Percentiles rank a stretch among this genome's conserved stretches.
Conservation (phyloP, 2,888 invertebrate genomes). For the Acanthoscelides obtectus region DNA sequence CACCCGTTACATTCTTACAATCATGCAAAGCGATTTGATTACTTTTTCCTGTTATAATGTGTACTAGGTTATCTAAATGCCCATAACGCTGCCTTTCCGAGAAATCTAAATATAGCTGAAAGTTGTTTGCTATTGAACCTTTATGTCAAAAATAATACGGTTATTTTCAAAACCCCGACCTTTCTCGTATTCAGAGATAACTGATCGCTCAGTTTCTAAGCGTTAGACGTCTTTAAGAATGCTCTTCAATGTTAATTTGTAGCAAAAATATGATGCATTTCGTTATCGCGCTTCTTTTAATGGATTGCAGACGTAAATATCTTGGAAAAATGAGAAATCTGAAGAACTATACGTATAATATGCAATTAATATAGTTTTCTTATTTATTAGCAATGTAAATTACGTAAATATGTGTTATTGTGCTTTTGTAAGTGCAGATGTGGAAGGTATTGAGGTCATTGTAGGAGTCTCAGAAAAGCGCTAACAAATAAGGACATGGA, state of each 20-base stretch:
- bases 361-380: neutral
- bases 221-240: neutral
- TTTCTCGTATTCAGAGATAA: neutral
- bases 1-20: too few relatives aligned
- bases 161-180: neutral
- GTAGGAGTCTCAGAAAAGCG: too few relatives aligned
- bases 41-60: too few relatives aligned
- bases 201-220: neutral
- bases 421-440: neutral
- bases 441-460: neutral
- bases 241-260: neutral
- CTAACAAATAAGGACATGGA: too few relatives aligned
- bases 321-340: neutral
- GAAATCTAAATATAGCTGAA: neutral
- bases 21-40: too few relatives aligned
- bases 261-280: neutral
- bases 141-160: neutral
- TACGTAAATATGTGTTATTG: neutral
- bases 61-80: neutral
- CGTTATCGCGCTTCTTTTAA: neutral
- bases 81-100: neutral
- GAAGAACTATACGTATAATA: neutral
- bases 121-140: neutral
- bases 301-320: neutral
- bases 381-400: neutral